Evolutionary conservation across 2,888 invertebrate genomes (phyloP).

Genomic region (Micoletzkya japonica): DNA sequence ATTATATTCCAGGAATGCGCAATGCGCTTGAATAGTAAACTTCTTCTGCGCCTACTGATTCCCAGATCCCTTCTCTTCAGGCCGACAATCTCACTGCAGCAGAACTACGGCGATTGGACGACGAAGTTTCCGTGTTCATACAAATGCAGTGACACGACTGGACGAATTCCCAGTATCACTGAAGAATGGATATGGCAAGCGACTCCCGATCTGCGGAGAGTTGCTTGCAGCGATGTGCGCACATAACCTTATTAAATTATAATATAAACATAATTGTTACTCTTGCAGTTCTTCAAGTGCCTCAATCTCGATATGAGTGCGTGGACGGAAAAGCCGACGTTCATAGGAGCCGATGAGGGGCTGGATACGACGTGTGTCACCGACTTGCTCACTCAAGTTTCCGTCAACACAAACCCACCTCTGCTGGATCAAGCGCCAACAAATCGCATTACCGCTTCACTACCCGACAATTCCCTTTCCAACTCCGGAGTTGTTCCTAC

Average conservation of each 20-base stretch:
- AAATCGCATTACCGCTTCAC: too few relatives aligned
- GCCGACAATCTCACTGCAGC: not conserved
- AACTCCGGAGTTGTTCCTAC: too few relatives aligned
- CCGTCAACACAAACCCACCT: too few relatives aligned
- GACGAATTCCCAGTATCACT: not conserved
- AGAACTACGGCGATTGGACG: not conserved
- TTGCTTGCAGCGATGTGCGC: slow-evolving; percentile 6
- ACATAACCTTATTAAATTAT: not conserved
- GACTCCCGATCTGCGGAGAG: not conserved
- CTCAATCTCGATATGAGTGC: not conserved
- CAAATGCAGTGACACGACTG: not conserved
- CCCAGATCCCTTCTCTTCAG: too few relatives aligned
- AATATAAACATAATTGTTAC: not conserved
- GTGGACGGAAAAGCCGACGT: not conserved
- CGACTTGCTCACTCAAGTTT: too few relatives aligned
- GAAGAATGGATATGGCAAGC: too few relatives aligned
- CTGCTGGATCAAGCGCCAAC: too few relatives aligned
- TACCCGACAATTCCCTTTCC: too few relatives aligned
- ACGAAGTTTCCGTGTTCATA: slow-evolving; percentile 2
- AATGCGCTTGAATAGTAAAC: too few relatives aligned
- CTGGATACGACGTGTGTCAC: too few relatives aligned
- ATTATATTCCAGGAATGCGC: too few relatives aligned
- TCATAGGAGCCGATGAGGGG: not conserved
- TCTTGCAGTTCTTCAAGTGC: slow-evolving; percentile 24
- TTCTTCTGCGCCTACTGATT: too few relatives aligned